Conservation (phyloP, 2,888 invertebrate species). For the Eupithecia abbreviata region DNA sequence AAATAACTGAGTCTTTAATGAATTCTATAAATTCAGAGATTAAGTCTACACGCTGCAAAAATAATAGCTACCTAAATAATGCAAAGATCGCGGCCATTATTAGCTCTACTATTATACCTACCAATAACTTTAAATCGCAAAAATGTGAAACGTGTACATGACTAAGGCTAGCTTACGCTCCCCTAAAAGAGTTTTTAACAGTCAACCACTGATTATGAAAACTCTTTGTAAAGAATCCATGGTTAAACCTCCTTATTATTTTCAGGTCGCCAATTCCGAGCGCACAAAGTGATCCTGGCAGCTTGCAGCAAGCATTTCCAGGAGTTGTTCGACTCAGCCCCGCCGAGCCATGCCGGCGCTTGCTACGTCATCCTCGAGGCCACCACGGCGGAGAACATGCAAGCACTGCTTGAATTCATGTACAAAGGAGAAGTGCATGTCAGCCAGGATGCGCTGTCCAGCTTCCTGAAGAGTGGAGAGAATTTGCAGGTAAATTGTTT, state of each 20-base stretch:
- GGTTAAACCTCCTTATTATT: slow-evolving; percentile 38
- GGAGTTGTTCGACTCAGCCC: slow-evolving; percentile 94
- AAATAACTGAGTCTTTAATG: slow-evolving; percentile 21
- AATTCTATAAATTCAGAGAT: not conserved
- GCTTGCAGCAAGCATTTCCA: slow-evolving; percentile 97
- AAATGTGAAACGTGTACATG: not conserved
- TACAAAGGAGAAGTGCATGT: slow-evolving; percentile 97
- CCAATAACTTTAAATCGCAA: not conserved
- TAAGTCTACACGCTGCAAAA: not conserved
- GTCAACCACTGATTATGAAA: not conserved
- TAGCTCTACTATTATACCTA: not conserved
- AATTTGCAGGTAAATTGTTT: slow-evolving; percentile 88
- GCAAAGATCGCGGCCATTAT: not conserved
- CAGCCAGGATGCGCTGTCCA: slow-evolving; percentile 94
- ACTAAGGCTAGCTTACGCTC: not conserved
- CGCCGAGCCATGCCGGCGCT: slow-evolving; percentile 89
- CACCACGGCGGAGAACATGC: slow-evolving; percentile 95
- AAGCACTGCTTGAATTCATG: slow-evolving; percentile 95
- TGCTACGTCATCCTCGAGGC: slow-evolving; percentile 95
- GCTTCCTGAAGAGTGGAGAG: slow-evolving; percentile 95
- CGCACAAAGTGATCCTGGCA: slow-evolving; percentile 95
- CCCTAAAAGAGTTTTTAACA: not conserved
- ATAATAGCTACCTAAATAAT: too few species aligned
- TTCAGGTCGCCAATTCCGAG: slow-evolving; percentile 94
- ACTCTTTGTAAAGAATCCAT: not conserved